Percentiles rank a stretch among this genome's conserved stretches.
Conservation (phyloP, 2,113 vertebrate genomes). For the Alaudala cheleensis region DNA sequence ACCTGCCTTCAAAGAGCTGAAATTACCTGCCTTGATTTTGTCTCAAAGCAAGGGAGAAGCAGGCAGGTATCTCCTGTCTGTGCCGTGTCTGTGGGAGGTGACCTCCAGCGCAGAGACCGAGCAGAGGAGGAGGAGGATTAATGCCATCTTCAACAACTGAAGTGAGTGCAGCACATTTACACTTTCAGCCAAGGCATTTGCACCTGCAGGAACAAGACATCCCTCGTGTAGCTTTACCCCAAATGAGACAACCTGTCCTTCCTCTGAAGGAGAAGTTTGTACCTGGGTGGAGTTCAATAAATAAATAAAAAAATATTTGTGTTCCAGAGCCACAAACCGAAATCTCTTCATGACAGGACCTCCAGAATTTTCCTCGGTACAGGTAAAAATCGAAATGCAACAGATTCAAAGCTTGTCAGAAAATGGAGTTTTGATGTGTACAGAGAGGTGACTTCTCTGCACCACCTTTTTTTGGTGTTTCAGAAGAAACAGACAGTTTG, state of each 20-base stretch:
- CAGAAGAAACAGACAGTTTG: not conserved
- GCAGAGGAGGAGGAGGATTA: not conserved
- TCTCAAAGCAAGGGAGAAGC: not conserved
- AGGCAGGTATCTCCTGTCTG: not conserved
- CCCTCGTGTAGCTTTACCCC: not conserved
- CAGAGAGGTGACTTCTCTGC: not conserved
- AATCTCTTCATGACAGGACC: not conserved
- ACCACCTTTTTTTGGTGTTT: not conserved
- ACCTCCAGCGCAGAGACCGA: not conserved
- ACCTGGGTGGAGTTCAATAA: not conserved
- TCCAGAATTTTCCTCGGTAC: not conserved
- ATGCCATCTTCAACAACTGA: not conserved
- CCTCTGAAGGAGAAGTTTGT: not conserved
- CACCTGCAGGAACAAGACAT: not conserved
- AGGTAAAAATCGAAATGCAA: not conserved
- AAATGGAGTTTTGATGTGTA: not conserved
- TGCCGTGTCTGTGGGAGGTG: not conserved
- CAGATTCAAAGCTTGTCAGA: not conserved
- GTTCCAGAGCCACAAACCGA: not conserved
- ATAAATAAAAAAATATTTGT: not conserved
- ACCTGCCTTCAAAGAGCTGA: slow-evolving; percentile 22
- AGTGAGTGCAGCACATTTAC: not conserved
- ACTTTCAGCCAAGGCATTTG: not conserved
- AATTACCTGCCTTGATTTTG: not conserved
- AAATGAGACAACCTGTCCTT: not conserved